Conservation (phyloP, 2,797 vertebrate genomes). For the Sphenopsis melanotis region DNA sequence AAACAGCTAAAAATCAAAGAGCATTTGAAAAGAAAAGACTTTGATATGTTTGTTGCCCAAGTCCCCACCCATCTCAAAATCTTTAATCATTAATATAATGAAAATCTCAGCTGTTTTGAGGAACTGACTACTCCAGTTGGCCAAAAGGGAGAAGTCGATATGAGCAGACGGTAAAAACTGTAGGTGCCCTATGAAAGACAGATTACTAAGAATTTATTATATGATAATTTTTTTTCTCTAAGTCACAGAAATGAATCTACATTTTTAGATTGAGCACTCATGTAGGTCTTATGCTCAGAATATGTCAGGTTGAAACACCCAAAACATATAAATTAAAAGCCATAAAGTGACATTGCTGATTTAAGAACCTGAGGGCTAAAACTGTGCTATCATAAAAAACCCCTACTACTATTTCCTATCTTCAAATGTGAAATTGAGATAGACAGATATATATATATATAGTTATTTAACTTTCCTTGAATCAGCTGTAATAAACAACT, state of each 20-base stretch:
- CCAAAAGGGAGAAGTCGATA: conserved; percentile 7
- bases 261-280: conserved; percentile 44
- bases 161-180: conserved; percentile 42
- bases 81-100: neutral
- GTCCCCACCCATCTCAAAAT: neutral
- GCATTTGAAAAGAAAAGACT: neutral
- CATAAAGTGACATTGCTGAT: conserved; percentile 22
- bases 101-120: neutral
- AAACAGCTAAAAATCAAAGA: neutral
- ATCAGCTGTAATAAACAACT: neutral
- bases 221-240: conserved; percentile 53
- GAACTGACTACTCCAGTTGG: neutral
- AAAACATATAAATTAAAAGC: conserved; percentile 44
- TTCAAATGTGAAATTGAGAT: neutral
- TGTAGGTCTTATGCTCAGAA: conserved; percentile 37
- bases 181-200: conserved; percentile 52
- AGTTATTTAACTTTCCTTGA: neutral
- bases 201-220: conserved; percentile 63
- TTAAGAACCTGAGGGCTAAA: conserved; percentile 36
- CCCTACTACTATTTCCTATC: neutral
- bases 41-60: neutral
- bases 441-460: neutral
- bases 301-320: conserved; percentile 36
- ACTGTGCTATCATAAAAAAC: neutral
- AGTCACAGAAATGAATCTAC: conserved; percentile 48